Percentiles rank a stretch among this genome's conserved stretches.
phyloP scores from a whole-genome alignment of 1,140 invertebrate genomes.

The Heliconius eleuchia region DNA sequence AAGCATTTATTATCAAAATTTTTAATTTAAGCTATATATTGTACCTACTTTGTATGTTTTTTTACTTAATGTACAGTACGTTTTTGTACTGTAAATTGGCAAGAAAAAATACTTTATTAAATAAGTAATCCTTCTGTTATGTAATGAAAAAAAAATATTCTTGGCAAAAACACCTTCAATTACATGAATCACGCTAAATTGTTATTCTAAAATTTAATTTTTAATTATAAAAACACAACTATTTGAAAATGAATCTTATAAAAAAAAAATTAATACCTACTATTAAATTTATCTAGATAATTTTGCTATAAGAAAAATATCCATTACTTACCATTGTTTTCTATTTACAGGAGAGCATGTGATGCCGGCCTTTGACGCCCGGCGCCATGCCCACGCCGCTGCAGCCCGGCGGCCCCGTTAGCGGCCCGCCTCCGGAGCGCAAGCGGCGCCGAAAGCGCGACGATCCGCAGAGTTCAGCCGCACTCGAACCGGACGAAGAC shows the following conservation, averaged over 20 bases:
- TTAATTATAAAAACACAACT: too few species aligned
- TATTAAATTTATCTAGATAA: neutral
- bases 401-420: constrained; percentile 80
- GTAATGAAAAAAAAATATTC: too few species aligned
- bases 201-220: too few species aligned
- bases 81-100: too few species aligned
- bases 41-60: neutral
- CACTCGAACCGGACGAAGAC: constrained; percentile 78
- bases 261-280: too few species aligned
- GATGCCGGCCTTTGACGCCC: constrained; percentile 81
- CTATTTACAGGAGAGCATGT: constrained; percentile 80
- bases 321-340: constrained; percentile 17
- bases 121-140: too few species aligned
- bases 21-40: constrained; percentile 63
- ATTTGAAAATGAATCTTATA: too few species aligned
- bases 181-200: too few species aligned
- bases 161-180: too few species aligned
- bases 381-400: constrained; percentile 82
- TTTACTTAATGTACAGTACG: neutral
- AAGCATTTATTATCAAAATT: constrained; percentile 69
- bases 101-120: too few species aligned
- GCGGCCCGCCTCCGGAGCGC: constrained; percentile 79
- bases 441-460: constrained; percentile 82
- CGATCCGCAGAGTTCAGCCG: constrained; percentile 78
- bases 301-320: neutral